Evolutionary conservation across 2,797 vertebrate species (phyloP), one percentile per base, ranked within the genome.

Genomic region (Zonotrichia albicollis): DNA sequence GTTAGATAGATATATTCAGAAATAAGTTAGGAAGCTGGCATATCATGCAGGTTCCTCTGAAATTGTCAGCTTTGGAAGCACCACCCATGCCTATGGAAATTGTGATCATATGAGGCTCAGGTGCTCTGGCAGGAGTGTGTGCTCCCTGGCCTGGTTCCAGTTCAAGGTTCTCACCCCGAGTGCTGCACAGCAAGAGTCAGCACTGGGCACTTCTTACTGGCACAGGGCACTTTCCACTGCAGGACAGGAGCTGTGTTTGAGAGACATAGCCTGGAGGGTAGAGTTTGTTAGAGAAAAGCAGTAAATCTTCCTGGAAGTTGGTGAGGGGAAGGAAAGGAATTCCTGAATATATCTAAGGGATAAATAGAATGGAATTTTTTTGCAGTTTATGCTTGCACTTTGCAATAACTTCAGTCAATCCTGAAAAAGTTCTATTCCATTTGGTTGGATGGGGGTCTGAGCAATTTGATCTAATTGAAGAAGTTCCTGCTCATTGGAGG

Each of bases 81-180:
- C 53, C 23, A 21, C 12, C 15, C 30, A 13, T 10, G 11, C 11
- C 40, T 64, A 1, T 11, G 53, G 67, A 67, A n/a, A 2, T 25
- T 5, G 0, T 32, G 65, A 29, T 71, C 21, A 5, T 27, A 4
- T n/a, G 61, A 58, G 38, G 19, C 14, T 84, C 40, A 3, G 45
- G 22, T 0, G 2, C 43, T 3, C 13, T 61, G 76, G 5, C 32
- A 93, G 53, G 36, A 71, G 18, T 0, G 0, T 3, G 5, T 18
- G 27, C n/a, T 87, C 53, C 30, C 4, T n/a, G 61, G 60, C 14
- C 13, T 32, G 16, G 13, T 34, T 21, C n/a, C 29, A 34, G 17
- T 42, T 42, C 42, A 42, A 42, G 42, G 42, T 19, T 19, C 17
- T 8, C 29, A 64, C 8, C 26, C 26, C 21, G 45, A 67, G 18